Conservation (phyloP, 1,140 invertebrate species). For the Linepithema humile region DNA sequence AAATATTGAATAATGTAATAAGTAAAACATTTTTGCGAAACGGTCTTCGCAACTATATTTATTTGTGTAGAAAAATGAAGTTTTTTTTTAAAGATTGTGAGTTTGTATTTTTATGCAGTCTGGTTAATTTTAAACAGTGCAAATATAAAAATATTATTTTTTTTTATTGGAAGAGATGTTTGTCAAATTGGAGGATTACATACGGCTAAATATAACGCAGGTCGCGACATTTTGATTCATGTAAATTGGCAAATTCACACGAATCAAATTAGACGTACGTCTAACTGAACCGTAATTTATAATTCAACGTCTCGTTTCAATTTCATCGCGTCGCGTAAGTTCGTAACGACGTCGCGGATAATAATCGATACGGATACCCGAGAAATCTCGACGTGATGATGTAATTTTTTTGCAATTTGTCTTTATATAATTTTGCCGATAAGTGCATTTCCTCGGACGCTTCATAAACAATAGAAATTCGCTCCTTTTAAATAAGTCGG, state of each 20-base stretch:
- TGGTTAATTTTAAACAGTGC: background rate
- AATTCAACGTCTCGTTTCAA: constrained; percentile 25
- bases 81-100: background rate
- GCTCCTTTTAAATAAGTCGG: constrained; percentile 17
- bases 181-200: background rate
- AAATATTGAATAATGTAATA: background rate
- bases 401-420: constrained; percentile 17
- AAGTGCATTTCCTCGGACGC: background rate
- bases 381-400: background rate
- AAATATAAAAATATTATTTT: background rate
- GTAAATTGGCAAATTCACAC: background rate
- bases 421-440: background rate
- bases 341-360: background rate
- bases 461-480: constrained; percentile 12
- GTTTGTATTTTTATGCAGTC: background rate
- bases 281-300: background rate
- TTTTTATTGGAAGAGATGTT: background rate
- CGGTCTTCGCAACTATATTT: background rate
- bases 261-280: background rate
- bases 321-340: background rate
- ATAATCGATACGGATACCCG: background rate
- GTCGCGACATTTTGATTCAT: background rate
- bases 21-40: background rate
- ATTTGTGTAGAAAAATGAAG: background rate
- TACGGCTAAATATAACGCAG: constrained; percentile 2